Base-by-base conservation (phyloP, 2,888 invertebrate genomes). In the Odontomyia ornata region DNA sequence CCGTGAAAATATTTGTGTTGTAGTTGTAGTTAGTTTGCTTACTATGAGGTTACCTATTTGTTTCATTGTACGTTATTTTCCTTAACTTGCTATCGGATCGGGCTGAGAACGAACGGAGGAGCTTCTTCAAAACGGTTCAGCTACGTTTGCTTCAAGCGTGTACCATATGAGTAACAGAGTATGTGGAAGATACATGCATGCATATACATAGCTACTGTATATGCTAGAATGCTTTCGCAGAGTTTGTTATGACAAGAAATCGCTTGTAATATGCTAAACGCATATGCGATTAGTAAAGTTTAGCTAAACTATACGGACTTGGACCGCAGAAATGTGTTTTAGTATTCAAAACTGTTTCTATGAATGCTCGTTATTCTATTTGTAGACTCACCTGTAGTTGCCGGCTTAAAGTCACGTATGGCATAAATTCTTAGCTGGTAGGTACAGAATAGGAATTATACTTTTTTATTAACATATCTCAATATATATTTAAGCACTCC, bases 221-320 rank as follows among this genome's bases (percentile, higher is more conserved):
- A 18, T 4, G 18, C 52, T 9, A 52, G 13, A 9, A 18, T 4
- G 52, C 18, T 52, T 9, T 18, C 18, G 4, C 4, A 52, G 13
- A 52, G n/a, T n/a, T 52, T 52, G 52, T 52, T 52, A 52, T 52
- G 52, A 52, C 52, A 52, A 13, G 52, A 52, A 52, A 52, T 15
- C 52, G 52, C 52, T 13, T 52, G 18, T 13, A 52, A 52, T 9
- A 52, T 52, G 52, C 15, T 4, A 52, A 52, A 52, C 13, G 18
- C 52, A 52, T n/a, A 4, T 52, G 13, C 2, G 18, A n/a, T 52
- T 18, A 18, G 52, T 18, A 4, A 52, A 52, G 7, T 52, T 4
- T 13, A 52, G 3, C 15, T 15, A 52, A 52, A n/a, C 13, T 52
- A 4, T 52, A 36, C 36, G 4, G 13, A 15, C 52, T n/a, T 15